Evolutionary conservation across 1,140 invertebrate genomes (phyloP).

Genomic region (Acromyrmex heyeri): DNA sequence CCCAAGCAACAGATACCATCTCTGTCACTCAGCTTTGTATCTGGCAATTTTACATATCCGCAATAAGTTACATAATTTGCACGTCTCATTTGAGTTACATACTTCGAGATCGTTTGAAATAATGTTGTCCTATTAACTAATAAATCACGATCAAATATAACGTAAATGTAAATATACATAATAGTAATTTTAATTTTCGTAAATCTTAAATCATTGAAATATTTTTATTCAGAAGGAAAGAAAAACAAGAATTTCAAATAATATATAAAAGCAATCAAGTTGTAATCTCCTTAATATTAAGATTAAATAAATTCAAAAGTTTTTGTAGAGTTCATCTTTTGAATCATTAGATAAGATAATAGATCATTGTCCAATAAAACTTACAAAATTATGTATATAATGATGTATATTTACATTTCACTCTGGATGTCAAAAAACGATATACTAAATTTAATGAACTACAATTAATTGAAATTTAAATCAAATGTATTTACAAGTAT

Average conservation of each 20-base stretch:
- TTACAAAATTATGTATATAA: slow-evolving; percentile 4
- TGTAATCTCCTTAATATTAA: background rate
- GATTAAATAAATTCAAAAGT: background rate
- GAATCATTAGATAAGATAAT: background rate
- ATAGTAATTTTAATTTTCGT: slow-evolving; percentile 4
- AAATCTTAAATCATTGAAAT: background rate
- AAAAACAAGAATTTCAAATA: slow-evolving; percentile 9
- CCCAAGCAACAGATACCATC: slow-evolving; percentile 67
- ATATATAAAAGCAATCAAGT: background rate
- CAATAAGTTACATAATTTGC: slow-evolving; percentile 59
- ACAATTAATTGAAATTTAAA: background rate
- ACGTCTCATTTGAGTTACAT: slow-evolving; percentile 18
- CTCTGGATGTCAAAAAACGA: background rate
- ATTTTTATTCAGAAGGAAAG: slow-evolving; percentile 48
- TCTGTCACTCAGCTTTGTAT: slow-evolving; percentile 81
- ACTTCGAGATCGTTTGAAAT: background rate
- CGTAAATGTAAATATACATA: slow-evolving; percentile 13
- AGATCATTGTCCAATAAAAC: background rate
- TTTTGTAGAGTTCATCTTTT: slow-evolving; percentile 12
- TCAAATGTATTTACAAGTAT: slow-evolving; percentile 10
- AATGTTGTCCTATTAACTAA: slow-evolving; percentile 10
- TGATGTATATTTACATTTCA: slow-evolving; percentile 46
- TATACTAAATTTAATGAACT: slow-evolving; percentile 37
- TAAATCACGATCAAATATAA: slow-evolving; percentile 9
- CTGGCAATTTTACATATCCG: slow-evolving; percentile 78